phyloP scores from a whole-genome alignment of 2,113 vertebrate genomes.

The Capreolus pygargus region DNA sequence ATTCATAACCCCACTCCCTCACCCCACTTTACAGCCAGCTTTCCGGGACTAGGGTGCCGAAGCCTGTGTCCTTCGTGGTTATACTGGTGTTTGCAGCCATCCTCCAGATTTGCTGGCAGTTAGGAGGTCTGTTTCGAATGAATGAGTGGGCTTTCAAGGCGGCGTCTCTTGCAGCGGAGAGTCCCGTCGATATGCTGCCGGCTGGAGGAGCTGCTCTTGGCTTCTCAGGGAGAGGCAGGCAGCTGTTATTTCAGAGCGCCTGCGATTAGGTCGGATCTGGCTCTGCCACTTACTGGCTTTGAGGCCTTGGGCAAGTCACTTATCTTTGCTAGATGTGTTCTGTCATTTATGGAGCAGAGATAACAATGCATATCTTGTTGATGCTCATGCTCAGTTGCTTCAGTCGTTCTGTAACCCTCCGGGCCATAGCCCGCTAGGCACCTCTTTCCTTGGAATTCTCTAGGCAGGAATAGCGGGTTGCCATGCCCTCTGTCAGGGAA shows the following conservation, averaged over 20 bases:
- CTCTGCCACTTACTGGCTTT: background rate
- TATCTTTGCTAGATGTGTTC: background rate
- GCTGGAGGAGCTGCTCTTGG: background rate
- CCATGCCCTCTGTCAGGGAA: background rate
- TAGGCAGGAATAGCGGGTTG: background rate
- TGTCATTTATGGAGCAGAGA: background rate
- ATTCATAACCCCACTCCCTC: background rate
- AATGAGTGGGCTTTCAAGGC: background rate
- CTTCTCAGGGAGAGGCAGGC: background rate
- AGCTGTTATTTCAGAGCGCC: background rate
- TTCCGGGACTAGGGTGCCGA: rapidly evolving
- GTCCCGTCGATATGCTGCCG: background rate
- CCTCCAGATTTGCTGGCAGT: background rate
- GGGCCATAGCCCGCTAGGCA: background rate
- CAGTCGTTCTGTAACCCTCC: background rate
- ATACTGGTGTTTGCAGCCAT: background rate
- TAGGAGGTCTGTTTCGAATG: background rate
- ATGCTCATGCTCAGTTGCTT: background rate
- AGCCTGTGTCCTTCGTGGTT: background rate
- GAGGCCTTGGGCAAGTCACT: background rate
- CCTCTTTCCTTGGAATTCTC: background rate
- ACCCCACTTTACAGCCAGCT: background rate
- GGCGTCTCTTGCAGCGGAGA: background rate
- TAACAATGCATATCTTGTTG: background rate
- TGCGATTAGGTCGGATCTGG: background rate